Evolutionary conservation across 2,797 vertebrate species (phyloP).

Genomic region (Sternarchorhynchus goeldii): DNA sequence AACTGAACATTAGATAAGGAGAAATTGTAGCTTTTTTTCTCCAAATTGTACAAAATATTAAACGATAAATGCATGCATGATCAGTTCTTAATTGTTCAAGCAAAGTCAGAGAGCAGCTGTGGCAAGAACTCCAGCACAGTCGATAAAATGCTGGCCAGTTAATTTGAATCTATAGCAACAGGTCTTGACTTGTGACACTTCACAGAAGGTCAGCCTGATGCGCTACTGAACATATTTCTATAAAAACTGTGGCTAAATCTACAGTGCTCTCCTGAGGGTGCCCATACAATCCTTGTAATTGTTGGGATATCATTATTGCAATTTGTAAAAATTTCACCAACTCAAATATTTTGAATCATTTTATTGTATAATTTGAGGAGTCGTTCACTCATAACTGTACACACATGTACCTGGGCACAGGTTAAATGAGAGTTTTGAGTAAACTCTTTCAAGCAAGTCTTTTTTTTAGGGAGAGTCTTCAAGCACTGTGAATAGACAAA

Average conservation of each 20-base stretch:
- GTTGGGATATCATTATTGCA: conserved; percentile 24
- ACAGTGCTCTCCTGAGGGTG: conserved; percentile 1
- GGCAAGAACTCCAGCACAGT: conserved; percentile 33
- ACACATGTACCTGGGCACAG: conserved; percentile 3
- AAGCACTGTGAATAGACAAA: neutral
- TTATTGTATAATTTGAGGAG: neutral
- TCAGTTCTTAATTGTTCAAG: conserved; percentile 35
- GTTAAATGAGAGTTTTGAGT: neutral
- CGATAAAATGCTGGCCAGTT: conserved; percentile 48
- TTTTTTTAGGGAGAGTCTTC: neutral
- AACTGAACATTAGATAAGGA: neutral
- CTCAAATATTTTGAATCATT: conserved; percentile 24
- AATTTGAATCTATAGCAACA: conserved; percentile 58
- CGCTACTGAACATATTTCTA: conserved; percentile 33
- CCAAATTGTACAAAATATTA: neutral
- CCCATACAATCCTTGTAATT: conserved; percentile 20
- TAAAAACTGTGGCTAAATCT: conserved; percentile 41
- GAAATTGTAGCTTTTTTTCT: conserved; percentile 8
- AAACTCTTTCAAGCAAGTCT: neutral
- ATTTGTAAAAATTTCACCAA: conserved; percentile 32
- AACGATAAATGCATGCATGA: conserved; percentile 33
- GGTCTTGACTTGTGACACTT: conserved; percentile 46
- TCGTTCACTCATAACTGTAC: neutral
- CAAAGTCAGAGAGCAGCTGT: conserved; percentile 30
- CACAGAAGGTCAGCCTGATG: conserved; percentile 2